Evolutionary conservation across 2,113 vertebrate species (phyloP).

Genomic region (Thamnaconus septentrionalis): DNA sequence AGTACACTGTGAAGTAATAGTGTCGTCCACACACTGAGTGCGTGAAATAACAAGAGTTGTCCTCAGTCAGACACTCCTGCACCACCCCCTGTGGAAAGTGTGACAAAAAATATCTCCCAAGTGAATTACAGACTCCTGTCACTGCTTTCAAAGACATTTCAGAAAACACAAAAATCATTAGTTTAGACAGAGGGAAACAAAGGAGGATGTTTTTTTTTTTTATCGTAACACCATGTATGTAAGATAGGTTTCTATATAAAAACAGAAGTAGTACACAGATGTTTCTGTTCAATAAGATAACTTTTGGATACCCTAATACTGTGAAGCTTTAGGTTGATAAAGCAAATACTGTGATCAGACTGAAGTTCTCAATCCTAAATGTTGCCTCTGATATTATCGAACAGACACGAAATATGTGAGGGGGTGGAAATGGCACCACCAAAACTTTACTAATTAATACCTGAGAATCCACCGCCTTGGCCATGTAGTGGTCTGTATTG

Average conservation of each 20-base stretch:
- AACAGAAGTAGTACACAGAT: too few species aligned
- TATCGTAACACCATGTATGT: too few species aligned
- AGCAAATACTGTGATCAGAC: too few species aligned
- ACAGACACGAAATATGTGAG: too few species aligned
- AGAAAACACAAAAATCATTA: neutral
- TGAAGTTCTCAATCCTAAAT: too few species aligned
- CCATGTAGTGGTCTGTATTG: constrained; percentile 57
- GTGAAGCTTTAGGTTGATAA: too few species aligned
- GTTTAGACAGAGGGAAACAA: too few species aligned
- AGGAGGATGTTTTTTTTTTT: too few species aligned
- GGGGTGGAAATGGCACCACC: neutral
- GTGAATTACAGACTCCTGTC: neutral
- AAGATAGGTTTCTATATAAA: too few species aligned
- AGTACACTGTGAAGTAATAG: constrained; percentile 70
- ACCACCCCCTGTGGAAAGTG: constrained; percentile 46
- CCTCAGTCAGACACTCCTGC: constrained; percentile 67
- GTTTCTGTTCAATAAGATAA: too few species aligned
- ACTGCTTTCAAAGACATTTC: neutral
- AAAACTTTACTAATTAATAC: constrained; percentile 23
- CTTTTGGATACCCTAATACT: too few species aligned
- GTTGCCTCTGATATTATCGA: too few species aligned
- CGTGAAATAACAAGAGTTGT: constrained; percentile 75
- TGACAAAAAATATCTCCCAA: neutral
- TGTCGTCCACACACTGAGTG: constrained; percentile 65
- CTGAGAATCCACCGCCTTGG: constrained; percentile 58